Evolutionary conservation across 2,113 vertebrate genomes (phyloP).

Genomic region (Xiphophorus couchianus): DNA sequence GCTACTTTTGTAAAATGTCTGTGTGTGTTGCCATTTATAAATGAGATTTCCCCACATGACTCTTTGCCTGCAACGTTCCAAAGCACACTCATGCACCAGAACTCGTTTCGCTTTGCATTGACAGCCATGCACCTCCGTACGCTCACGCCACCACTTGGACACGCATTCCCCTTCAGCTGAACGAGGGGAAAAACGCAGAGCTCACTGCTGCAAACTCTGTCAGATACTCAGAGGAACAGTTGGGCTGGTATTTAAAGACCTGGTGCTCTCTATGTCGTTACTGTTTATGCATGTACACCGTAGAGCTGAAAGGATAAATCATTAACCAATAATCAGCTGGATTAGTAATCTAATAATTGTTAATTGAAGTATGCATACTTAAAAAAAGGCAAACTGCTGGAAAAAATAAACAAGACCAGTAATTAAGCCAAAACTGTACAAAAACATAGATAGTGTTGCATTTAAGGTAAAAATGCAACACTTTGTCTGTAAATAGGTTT

Average conservation of each 20-base stretch:
- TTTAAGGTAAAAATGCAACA: too few relatives aligned
- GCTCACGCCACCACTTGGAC: not conserved
- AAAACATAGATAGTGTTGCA: too few relatives aligned
- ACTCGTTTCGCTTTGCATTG: conserved; percentile 13
- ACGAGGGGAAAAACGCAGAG: conserved; percentile 13
- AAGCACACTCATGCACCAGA: not conserved
- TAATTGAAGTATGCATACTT: too few relatives aligned
- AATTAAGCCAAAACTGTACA: too few relatives aligned
- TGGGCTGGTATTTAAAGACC: conserved; percentile 44
- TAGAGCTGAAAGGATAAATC: too few relatives aligned
- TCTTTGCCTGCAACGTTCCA: conserved; percentile 35
- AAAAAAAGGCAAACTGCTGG: too few relatives aligned
- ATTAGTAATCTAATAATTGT: too few relatives aligned
- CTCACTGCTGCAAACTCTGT: conserved; percentile 41
- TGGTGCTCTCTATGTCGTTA: conserved; percentile 12
- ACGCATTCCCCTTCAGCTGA: conserved; percentile 40
- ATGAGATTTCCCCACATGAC: conserved; percentile 67
- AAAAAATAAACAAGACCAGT: too few relatives aligned
- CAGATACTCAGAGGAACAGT: conserved; percentile 44
- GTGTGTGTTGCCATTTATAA: conserved; percentile 57
- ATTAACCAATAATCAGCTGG: too few relatives aligned
- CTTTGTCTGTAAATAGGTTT: too few relatives aligned
- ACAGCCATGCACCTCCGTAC: conserved; percentile 16
- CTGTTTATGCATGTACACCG: conserved; percentile 1
- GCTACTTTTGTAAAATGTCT: conserved; percentile 33